Evolutionary conservation across 2,797 vertebrate species (phyloP).

Genomic region (Acridotheres tristis): DNA sequence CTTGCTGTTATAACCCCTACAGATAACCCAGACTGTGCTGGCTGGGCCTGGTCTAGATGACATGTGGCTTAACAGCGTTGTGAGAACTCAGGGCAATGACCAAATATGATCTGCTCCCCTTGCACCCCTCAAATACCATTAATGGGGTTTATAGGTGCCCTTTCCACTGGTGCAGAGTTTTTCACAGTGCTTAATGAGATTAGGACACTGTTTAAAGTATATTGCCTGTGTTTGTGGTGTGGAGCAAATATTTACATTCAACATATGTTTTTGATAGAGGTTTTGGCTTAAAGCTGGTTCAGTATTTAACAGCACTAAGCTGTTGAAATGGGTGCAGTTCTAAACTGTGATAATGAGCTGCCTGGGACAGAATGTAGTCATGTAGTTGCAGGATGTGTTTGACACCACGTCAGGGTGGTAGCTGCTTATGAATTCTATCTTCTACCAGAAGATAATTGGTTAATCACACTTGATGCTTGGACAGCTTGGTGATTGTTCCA

Average conservation of each 20-base stretch:
- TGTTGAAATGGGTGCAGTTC: background rate
- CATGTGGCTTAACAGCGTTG: background rate
- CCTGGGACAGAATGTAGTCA: background rate
- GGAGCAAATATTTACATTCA: background rate
- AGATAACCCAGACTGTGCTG: background rate
- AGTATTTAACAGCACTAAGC: background rate
- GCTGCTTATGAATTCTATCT: background rate
- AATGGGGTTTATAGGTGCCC: background rate
- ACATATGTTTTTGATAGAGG: background rate
- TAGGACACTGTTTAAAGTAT: background rate
- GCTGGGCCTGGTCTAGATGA: background rate
- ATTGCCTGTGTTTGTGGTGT: background rate
- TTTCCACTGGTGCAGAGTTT: background rate
- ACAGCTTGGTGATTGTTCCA: background rate
- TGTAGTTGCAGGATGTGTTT: background rate
- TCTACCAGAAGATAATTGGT: background rate
- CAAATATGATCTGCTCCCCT: background rate
- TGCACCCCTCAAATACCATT: background rate
- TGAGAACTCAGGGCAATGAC: background rate
- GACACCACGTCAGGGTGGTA: background rate
- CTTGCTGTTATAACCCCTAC: background rate
- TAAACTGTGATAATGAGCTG: background rate
- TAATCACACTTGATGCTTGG: background rate
- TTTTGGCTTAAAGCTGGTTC: background rate
- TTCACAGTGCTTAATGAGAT: background rate